A percentile compares a stretch with the other conserved stretches of the same genome.
Conservation (phyloP, 1,140 invertebrate species). For the Brachionus calyciflorus region DNA sequence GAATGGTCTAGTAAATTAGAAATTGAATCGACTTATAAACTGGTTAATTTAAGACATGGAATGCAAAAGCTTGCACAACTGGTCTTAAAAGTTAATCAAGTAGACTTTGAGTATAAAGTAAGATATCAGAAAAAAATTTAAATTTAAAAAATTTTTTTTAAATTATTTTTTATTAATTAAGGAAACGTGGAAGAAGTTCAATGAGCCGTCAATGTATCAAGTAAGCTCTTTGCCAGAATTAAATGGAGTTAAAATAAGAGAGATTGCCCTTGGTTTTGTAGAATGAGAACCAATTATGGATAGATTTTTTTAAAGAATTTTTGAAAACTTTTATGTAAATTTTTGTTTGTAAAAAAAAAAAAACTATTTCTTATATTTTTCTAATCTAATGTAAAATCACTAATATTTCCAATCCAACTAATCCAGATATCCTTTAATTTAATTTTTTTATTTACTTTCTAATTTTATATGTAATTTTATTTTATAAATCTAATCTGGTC, state of each 20-base stretch:
- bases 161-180: not conserved
- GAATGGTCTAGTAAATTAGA: constrained; percentile 2
- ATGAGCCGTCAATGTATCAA: not conserved
- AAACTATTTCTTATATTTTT: too few species aligned
- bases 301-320: too few species aligned
- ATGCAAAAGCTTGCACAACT: constrained; percentile 32
- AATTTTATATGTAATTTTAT: too few species aligned
- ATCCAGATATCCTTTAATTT: too few species aligned
- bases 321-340: too few species aligned
- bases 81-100: constrained; percentile 1
- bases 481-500: too few species aligned
- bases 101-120: not conserved
- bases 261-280: not conserved
- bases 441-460: too few species aligned
- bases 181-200: not conserved
- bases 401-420: too few species aligned
- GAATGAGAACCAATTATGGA: too few species aligned
- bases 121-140: not conserved
- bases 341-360: too few species aligned
- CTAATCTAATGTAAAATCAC: too few species aligned
- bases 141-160: not conserved
- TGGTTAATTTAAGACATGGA: constrained; percentile 29
- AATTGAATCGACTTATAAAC: not conserved
- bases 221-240: not conserved
- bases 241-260: not conserved